These are phyloP conservation scores for Mus spicilegus DNA, from an alignment of 2,113 vertebrate species.

Conservation along the genomic window DNA sequence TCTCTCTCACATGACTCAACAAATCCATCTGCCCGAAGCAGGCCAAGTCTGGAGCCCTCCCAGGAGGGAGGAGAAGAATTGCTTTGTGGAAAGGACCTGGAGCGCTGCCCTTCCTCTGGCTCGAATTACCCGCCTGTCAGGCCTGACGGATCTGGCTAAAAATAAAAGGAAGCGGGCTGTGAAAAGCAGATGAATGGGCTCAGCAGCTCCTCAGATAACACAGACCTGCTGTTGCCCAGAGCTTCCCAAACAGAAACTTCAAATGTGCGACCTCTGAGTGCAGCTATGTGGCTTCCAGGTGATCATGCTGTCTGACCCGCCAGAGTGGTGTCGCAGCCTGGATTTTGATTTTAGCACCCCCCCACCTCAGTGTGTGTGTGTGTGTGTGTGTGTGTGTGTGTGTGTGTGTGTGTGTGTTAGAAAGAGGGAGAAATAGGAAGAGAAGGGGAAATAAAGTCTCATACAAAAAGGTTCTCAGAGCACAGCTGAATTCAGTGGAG, in stretches of 20 bases:
- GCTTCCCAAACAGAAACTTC: constrained; percentile 87
- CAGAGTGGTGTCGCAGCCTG: neutral
- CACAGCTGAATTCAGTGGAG: constrained; percentile 31
- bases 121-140: constrained; percentile 95
- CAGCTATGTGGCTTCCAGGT: constrained; percentile 67
- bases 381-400: neutral
- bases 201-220: constrained; percentile 89
- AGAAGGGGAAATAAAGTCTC: neutral
- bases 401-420: neutral
- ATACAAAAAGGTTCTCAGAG: constrained; percentile 51
- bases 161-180: constrained; percentile 94
- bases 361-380: neutral
- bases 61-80: constrained; percentile 92
- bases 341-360: constrained; percentile 8
- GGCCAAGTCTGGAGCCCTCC: constrained; percentile 91
- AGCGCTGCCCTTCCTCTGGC: constrained; percentile 92
- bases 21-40: constrained; percentile 92
- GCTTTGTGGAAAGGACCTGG: constrained; percentile 93
- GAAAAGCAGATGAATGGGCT: constrained; percentile 94
- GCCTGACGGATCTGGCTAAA: constrained; percentile 96
- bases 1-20: constrained; percentile 99
- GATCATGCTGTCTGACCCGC: constrained; percentile 53
- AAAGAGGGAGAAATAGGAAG: neutral
- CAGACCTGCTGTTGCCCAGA: constrained; percentile 84
- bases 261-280: constrained; percentile 75